Conservation (phyloP, 2,113 vertebrate genomes). For the Climacteris rufus region DNA sequence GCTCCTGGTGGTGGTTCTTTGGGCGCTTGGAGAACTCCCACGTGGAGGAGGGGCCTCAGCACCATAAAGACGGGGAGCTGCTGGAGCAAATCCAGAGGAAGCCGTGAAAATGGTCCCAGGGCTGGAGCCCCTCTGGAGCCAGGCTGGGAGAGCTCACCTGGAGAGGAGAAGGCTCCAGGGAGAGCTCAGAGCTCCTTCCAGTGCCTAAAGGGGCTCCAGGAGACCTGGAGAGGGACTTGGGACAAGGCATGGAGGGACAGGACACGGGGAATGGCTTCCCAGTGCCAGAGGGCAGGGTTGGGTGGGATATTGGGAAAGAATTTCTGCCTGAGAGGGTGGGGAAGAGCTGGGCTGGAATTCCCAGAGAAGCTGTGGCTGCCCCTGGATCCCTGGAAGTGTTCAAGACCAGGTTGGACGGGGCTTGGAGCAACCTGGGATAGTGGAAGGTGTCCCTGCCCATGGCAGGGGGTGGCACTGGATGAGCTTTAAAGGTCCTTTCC, state of each 20-base stretch:
- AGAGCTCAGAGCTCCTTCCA: not conserved
- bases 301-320: not conserved
- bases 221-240: not conserved
- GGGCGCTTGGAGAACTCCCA: fast-evolving
- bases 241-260: fast-evolving
- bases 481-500: not conserved
- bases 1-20: not conserved
- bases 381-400: fast-evolving
- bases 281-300: fast-evolving
- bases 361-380: not conserved
- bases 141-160: not conserved
- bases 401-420: not conserved
- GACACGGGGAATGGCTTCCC: not conserved
- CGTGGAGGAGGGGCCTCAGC: fast-evolving
- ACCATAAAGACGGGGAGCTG: fast-evolving
- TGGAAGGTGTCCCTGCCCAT: not conserved
- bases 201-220: not conserved
- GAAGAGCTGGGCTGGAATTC: not conserved
- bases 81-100: fast-evolving
- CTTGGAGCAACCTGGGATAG: fast-evolving
- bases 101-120: fast-evolving
- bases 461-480: not conserved
- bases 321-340: not conserved
- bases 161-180: not conserved
- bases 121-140: not conserved